Evolutionary conservation across 2,888 invertebrate genomes (phyloP), one percentile per base, ranked within the genome.

Genomic region (Apodemia mormo): DNA sequence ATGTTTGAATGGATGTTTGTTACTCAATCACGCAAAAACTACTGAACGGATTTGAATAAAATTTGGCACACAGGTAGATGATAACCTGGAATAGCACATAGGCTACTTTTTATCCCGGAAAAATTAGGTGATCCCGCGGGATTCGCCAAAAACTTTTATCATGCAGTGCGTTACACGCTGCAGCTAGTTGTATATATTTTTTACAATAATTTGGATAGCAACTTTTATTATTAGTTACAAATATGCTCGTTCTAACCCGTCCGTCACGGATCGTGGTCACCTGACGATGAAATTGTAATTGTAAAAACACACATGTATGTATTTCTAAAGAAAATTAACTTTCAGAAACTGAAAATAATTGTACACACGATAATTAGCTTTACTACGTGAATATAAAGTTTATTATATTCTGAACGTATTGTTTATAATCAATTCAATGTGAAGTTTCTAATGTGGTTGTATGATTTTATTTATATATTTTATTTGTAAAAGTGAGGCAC

Each of bases 261-360:
- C 14, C 61, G 61, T 61, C 61, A 61, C 49, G 49, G 49, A 45
- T 49, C 14, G 6, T 30, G 61, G 33, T 61, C 12, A 14, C 30
- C 33, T 61, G 61, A 30, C 61, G 30, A 61, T 33, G 61, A 61
- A 61, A 61, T 61, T 61, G 33, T 61, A 61, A 61, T 61, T 61
- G 33, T 61, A 61, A 61, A 61, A 61, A 61, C 33, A 33, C 12
- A 61, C 61, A 61, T 61, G 33, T 33, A 33, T 3, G 61, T 61
- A 30, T 61, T 61, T 61, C 61, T 30, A 61, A 61, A 33, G 61
- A 61, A 58, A 61, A 30, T 33, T 30, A 61, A 61, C 61, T 61
- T 61, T 61, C 61, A 33, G 61, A 61, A 61, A 61, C 61, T 61
- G 61, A 61, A 61, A 61, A 10, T 6, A 61, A 61, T 33, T 14